Evolutionary conservation across 2,888 invertebrate genomes (phyloP).

Genomic region (Unio delphinus): DNA sequence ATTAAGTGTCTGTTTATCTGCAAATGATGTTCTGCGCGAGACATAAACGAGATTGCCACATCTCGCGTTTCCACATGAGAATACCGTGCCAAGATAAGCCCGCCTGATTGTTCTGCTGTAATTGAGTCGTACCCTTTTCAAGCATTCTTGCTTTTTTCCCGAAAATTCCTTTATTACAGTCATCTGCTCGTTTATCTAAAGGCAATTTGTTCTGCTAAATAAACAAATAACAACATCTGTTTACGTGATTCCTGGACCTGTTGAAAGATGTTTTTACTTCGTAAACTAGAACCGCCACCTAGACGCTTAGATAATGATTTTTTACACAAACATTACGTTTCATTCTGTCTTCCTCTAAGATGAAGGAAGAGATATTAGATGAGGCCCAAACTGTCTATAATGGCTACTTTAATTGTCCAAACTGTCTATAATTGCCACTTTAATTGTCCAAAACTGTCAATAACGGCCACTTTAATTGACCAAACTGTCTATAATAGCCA

Average conservation of each 20-base stretch:
- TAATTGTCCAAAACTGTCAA: no score
- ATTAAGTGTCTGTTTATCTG: slow-evolving; percentile 4
- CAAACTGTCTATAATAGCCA: no score
- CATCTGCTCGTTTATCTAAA: slow-evolving; percentile 29
- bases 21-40: slow-evolving; percentile 1
- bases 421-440: no score
- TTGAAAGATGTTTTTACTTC: background rate
- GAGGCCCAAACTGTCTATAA: no score
- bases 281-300: no score
- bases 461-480: no score
- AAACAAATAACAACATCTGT: slow-evolving; percentile 38
- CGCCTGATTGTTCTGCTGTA: slow-evolving; percentile 19
- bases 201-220: slow-evolving; percentile 39
- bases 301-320: no score
- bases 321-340: no score
- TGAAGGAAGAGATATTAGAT: no score
- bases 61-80: slow-evolving; percentile 1
- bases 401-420: no score
- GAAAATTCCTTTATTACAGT: slow-evolving; percentile 2
- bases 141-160: slow-evolving; percentile 21
- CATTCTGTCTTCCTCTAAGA: no score
- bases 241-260: slow-evolving; percentile 3
- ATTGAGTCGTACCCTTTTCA: slow-evolving; percentile 28
- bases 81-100: slow-evolving; percentile 16
- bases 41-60: no score